Percentiles rank a stretch among this genome's conserved stretches.
These are phyloP conservation scores for Polia nebulosa DNA, from an alignment of 2,888 invertebrate species.

Conservation along the genomic window DNA sequence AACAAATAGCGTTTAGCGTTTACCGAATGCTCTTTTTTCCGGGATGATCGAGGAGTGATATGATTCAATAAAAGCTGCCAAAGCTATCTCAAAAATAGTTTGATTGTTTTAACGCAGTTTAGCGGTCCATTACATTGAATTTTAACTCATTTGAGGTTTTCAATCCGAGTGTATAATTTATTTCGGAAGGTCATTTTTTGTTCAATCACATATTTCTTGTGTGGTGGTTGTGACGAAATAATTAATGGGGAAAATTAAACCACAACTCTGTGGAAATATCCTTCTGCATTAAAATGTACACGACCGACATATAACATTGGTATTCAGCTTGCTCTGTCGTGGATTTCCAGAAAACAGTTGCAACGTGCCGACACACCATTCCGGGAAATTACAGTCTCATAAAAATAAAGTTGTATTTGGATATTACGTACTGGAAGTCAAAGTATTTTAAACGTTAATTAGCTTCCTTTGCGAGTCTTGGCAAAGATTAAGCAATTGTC, in stretches of 20 bases:
- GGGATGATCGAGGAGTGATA: neutral
- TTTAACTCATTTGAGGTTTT: slow-evolving; percentile 1
- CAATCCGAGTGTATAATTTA: neutral
- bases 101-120: neutral
- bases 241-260: slow-evolving; percentile 26
- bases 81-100: slow-evolving; percentile 3
- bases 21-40: slow-evolving; percentile 4
- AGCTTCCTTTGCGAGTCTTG: slow-evolving; percentile 42
- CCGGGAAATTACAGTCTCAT: slow-evolving; percentile 52
- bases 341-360: slow-evolving; percentile 52
- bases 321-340: slow-evolving; percentile 33
- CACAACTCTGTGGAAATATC: slow-evolving; percentile 13
- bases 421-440: slow-evolving; percentile 25
- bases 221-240: slow-evolving; percentile 3
- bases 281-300: slow-evolving; percentile 31
- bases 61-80: slow-evolving; percentile 9
- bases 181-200: neutral
- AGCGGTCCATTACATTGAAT: too few relatives aligned
- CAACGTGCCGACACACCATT: slow-evolving; percentile 37
- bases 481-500: slow-evolving; percentile 60
- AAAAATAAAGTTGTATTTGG: slow-evolving; percentile 30
- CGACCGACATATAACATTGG: slow-evolving; percentile 25
- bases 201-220: slow-evolving; percentile 1
- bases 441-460: slow-evolving; percentile 40
- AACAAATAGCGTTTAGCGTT: slow-evolving; percentile 23